Evolutionary conservation across 1,140 invertebrate species (phyloP), one percentile per base, ranked within the genome.

Genomic region (Grapholita molesta): DNA sequence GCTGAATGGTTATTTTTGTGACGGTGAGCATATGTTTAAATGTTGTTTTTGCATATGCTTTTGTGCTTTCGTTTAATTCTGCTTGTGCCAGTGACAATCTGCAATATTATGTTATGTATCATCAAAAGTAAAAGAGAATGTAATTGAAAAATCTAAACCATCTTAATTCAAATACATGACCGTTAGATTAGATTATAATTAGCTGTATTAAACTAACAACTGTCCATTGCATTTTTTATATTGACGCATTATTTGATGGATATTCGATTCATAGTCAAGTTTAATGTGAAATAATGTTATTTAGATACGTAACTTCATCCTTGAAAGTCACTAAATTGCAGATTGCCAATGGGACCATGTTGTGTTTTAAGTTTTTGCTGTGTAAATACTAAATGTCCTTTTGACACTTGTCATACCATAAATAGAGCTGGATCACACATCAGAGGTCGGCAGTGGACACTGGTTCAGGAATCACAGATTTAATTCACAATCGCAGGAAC

Each of bases 391-490:
- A 90, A 91, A 90, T 69, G 82, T 83, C 80, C 77, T 81, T 85
- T 87, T 85, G 78, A 79, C 82, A 89, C 83, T 88, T 88, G 80
- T 83, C 86, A 87, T 86, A 79, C 77, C 75, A 84, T 79, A 72
- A 86, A 85, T 92, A 92, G 92, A 92, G 85, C 86, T 92, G 92
- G 89, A 92, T 80, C 90, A 90, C 84, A 88, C 90, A 28, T 89
- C 90, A 75, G 90, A 92, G 81, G 90, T 92, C 80, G 90, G 92
- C 88, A 92, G 92, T 87, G 92, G 92, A 82, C 92, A 92, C 79
- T 93, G 93, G 89, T 94, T 92, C 91, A 93, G 93, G 93, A 93
- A 93, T 77, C 93, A 93, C 89, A 93, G 93, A 82, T 89, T 87
- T 92, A 93, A 92, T 88, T 94, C 93, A 88, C 92, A 93, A 84